A percentile compares a stretch with the other conserved stretches of the same genome.
Conservation (phyloP, 2,888 invertebrate species). For the Phasia obesa region DNA sequence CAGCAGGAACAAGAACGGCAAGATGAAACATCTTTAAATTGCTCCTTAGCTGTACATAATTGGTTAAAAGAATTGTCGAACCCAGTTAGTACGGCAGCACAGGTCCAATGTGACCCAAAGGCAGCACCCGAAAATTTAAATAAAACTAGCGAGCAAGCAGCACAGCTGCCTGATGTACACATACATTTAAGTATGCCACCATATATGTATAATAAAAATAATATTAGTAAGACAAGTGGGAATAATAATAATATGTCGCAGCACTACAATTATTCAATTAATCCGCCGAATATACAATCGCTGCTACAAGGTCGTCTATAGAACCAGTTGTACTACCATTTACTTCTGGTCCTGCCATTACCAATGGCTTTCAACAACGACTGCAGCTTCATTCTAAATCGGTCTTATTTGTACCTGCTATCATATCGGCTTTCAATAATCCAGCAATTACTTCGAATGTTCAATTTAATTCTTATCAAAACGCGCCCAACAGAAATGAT, state of each 20-base stretch:
- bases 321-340: too few relatives aligned
- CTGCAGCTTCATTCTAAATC: neutral
- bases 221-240: neutral
- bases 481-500: too few relatives aligned
- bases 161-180: neutral
- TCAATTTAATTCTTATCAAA: too few relatives aligned
- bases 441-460: neutral
- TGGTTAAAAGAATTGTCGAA: neutral
- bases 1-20: neutral
- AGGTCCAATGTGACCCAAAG: neutral
- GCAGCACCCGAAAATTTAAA: constrained; percentile 11
- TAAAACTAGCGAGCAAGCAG: constrained; percentile 3
- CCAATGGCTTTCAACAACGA: neutral
- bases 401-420: too few relatives aligned
- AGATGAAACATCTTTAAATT: neutral
- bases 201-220: neutral
- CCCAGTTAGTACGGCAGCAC: neutral
- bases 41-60: neutral
- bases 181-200: constrained; percentile 3
- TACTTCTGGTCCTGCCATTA: neutral
- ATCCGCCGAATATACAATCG: neutral
- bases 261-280: neutral
- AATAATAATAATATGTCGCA: constrained; percentile 4
- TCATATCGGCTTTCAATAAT: neutral
- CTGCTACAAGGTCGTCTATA: neutral